A percentile compares a stretch with the other conserved stretches of the same genome.
Evolutionary conservation across 2,888 invertebrate species (phyloP).

Genomic region (Leptopterna dolabrata): DNA sequence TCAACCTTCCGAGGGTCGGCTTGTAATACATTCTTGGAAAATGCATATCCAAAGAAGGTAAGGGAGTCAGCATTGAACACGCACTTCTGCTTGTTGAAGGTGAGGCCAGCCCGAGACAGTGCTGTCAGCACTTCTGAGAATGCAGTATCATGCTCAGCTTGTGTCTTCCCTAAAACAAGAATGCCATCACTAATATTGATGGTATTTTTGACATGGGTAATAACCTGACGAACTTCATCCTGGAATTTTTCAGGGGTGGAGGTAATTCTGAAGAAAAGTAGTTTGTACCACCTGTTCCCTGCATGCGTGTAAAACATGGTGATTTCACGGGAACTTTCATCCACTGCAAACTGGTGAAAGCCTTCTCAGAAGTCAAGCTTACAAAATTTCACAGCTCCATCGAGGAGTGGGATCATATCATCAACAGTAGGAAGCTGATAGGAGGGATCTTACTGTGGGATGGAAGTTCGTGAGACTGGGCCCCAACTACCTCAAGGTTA

Average conservation of each 20-base stretch:
- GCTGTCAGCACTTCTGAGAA: neutral
- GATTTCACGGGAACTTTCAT: slow-evolving; percentile 64
- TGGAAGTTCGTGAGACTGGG: too few relatives aligned
- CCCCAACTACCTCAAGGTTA: too few relatives aligned
- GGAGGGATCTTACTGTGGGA: too few relatives aligned
- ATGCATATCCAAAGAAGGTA: neutral
- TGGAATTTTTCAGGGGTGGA: neutral
- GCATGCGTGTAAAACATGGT: slow-evolving; percentile 66
- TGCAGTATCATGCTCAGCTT: neutral
- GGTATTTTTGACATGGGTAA: neutral
- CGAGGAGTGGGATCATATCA: neutral
- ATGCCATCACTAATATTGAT: neutral
- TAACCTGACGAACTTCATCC: neutral
- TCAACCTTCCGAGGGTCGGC: neutral
- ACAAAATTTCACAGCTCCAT: slow-evolving; percentile 61
- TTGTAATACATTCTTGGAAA: neutral
- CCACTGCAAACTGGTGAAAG: slow-evolving; percentile 66
- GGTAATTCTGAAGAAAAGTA: neutral
- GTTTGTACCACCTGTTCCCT: slow-evolving; percentile 58
- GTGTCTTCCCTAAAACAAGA: neutral
- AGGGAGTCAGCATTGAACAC: neutral
- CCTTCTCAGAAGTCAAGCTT: slow-evolving; percentile 66
- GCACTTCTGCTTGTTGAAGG: neutral
- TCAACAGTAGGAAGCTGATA: neutral
- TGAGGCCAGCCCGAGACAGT: neutral